Evolutionary conservation across 2,113 vertebrate species (phyloP), one percentile per base, ranked within the genome.

Genomic region (Chionis minor): DNA sequence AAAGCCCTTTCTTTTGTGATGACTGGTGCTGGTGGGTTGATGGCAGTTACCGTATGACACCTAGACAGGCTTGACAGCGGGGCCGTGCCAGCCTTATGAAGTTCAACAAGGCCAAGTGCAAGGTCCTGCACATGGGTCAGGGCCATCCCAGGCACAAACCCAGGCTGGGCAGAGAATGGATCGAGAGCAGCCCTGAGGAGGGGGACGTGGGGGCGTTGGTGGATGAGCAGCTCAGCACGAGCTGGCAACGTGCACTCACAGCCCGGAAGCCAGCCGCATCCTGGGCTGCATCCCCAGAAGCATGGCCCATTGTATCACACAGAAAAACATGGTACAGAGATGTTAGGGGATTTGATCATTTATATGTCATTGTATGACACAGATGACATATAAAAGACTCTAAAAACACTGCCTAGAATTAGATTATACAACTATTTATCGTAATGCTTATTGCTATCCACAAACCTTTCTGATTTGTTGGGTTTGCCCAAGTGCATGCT

Each of bases 381-480:
- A 86, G 74, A 65, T 59, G 66, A 81, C 35, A 81, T 13, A 38
- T 1, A 27, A 18, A 81, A 91, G 80, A 78, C 18, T 91, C 45
- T 74, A 66, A 88, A 94, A 93, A 71, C 24, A 54, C 70, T 92
- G 15, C 55, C 81, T 94, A 74, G 35, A 78, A 59, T 65, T 71
- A 87, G 74, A 45, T 71, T 30, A 82, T n/a, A 47, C 13, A 71
- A 26, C 88, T 94, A 13, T 45, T 61, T 72, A 62, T 88, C 17
- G 23, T 75, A 62, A 54, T 55, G 83, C 56, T 95, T 94, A 44
- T 3, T 28, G 47, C 86, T 80, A 40, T 45, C 90, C 97, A 97
- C 98, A 97, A 84, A 99, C 99, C 98, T 99, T 98, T 97, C 98
- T 97, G 93, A 97, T 94, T 83, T 98, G 98, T 67, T 98, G 98